Conservation (phyloP, 1,140 invertebrate genomes). For the Harpegnathos saltator region DNA sequence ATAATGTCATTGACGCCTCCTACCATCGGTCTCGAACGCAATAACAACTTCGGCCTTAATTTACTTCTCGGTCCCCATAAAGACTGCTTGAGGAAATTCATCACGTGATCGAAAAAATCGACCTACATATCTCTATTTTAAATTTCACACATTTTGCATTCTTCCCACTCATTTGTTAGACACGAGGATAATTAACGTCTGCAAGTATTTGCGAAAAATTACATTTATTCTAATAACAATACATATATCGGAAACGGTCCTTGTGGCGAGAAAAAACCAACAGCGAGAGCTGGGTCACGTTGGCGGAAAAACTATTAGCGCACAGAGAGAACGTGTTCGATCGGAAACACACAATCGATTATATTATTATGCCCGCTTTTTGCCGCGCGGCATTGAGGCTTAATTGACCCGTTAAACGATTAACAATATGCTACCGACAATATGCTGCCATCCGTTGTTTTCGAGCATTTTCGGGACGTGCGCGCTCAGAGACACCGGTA, state of each 20-base stretch:
- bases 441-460: neutral
- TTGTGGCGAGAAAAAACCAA: neutral
- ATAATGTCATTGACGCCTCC: constrained; percentile 28
- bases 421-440: neutral
- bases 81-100: neutral
- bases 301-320: neutral
- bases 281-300: too few species aligned
- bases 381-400: neutral
- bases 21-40: constrained; percentile 16
- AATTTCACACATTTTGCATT: neutral
- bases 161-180: neutral
- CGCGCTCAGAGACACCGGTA: neutral
- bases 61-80: neutral
- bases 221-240: constrained; percentile 14
- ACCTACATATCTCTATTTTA: neutral
- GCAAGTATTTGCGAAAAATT: neutral
- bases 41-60: constrained; percentile 22
- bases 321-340: neutral
- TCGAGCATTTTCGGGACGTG: neutral
- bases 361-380: neutral
- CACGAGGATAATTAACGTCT: neutral
- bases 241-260: neutral
- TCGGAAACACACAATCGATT: neutral
- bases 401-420: constrained; percentile 26
- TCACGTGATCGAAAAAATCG: neutral